Base-by-base conservation (phyloP, 1,140 invertebrate genomes). In the Zaprionus nigranus region DNA sequence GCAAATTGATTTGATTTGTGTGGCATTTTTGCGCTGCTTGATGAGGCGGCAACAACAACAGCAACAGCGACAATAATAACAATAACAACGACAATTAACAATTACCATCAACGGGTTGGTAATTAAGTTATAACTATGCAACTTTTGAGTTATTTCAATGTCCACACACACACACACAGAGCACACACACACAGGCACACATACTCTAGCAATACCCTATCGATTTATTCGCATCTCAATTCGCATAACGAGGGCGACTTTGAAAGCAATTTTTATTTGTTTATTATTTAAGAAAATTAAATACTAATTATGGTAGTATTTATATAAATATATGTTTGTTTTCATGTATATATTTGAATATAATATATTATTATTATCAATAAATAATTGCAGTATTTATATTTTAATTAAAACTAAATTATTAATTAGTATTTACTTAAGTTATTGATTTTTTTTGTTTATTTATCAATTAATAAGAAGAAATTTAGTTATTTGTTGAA, bases 1-100 rank as follows among this genome's bases (percentile, higher is more conserved):
- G 74, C 84, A 83, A 88, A 87, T 87, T 87, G 84, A 87, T 88
- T 88, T 88, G 85, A 90, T 88, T 88, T 88, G 85, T 88, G 60
- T 71, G 73, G 64, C 70, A 78, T 78, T 78, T 78, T 78, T 78
- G 75, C 59, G 69, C 70, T 81, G 69, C 61, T 78, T 80, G 75
- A 78, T 77, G 67, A 80, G 66, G 74, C 74, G 72, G 74, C 68
- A 78, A 74, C 63, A 61, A 58, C 38, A 71, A 61, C 20, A 59
- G n/a, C 57, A 70, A 53, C 20, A 22, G 20, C 20, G 1, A 40
- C 24, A 69, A 53, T 49, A 62, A 40, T 15, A 75, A 34, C 53
- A 51, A 40, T 15, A 75, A 34, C 53, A 51, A 58, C 40, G 63
- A 64, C 74, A 54, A 66, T 76, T 76, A 71, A 20, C 74, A 76